Evolutionary conservation across 2,888 invertebrate species (phyloP).

Genomic region (Ligdia adustata): DNA sequence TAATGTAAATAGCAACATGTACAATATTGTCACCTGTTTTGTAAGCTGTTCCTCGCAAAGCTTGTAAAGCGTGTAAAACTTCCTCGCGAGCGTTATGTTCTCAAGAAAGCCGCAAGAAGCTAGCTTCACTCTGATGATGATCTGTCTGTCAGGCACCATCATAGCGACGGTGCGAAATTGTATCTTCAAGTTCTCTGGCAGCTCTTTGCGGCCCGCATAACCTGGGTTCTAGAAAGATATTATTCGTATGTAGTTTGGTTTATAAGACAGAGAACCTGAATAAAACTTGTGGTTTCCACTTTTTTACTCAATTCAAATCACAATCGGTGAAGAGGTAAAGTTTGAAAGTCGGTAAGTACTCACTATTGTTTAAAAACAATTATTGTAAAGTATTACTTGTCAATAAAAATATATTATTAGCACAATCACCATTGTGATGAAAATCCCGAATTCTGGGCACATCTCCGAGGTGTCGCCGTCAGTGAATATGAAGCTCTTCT

Average conservation of each 20-base stretch:
- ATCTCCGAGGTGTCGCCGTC: constrained; percentile 96
- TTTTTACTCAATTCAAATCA: too few species aligned
- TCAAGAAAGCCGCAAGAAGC: constrained; percentile 98
- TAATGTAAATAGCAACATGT: too few species aligned
- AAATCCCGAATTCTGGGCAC: constrained; percentile 98
- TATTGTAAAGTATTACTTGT: too few species aligned
- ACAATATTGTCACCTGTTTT: constrained; percentile 88
- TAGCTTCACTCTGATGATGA: constrained; percentile 97
- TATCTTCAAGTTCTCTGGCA: constrained; percentile 98
- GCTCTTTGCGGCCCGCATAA: constrained; percentile 97
- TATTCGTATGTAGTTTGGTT: too few species aligned
- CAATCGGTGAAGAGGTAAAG: too few species aligned
- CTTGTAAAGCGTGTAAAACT: constrained; percentile 98
- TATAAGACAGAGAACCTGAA: too few species aligned
- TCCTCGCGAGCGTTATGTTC: constrained; percentile 96
- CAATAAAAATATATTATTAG: not conserved
- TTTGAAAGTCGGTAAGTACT: too few species aligned
- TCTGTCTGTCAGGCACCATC: constrained; percentile 99
- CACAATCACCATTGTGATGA: constrained; percentile 94
- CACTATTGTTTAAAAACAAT: too few species aligned
- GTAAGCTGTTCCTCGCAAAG: constrained; percentile 98
- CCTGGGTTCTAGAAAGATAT: constrained; percentile 92
- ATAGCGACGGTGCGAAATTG: constrained; percentile 99
- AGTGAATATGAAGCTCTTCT: constrained; percentile 95
- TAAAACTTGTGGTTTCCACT: too few species aligned